Conservation (phyloP, 2,113 vertebrate species). For the Promerops cafer region DNA sequence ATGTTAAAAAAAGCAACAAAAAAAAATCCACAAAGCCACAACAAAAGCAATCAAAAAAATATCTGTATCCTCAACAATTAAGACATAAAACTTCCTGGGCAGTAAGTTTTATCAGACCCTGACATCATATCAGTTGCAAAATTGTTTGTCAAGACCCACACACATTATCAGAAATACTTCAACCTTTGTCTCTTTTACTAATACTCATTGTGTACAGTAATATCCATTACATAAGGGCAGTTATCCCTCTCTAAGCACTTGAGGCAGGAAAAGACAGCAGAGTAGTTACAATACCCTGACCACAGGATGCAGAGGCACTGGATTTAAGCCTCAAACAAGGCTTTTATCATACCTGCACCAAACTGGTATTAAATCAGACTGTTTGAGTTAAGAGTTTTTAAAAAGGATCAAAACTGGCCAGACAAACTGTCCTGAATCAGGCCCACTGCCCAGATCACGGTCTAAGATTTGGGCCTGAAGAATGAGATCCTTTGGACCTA, state of each 20-base stretch:
- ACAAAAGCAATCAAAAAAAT: not conserved
- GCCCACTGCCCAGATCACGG: accelerated
- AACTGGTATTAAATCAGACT: not conserved
- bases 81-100: not conserved
- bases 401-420: not conserved
- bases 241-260: not conserved
- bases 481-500: not conserved
- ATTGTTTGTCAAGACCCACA: not conserved
- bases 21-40: not conserved
- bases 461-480: not conserved
- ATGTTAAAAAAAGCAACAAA: accelerated
- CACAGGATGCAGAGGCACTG: not conserved
- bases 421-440: not conserved
- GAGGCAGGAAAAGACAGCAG: not conserved
- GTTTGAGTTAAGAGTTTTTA: not conserved
- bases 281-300: not conserved
- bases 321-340: not conserved
- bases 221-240: not conserved
- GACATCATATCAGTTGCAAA: not conserved
- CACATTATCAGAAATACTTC: not conserved
- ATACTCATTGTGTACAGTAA: not conserved
- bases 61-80: not conserved
- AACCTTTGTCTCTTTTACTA: not conserved
- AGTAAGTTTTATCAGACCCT: not conserved
- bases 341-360: not conserved